Evolutionary conservation across 2,888 invertebrate species (phyloP).

Genomic region (Trachelus iudaicus): DNA sequence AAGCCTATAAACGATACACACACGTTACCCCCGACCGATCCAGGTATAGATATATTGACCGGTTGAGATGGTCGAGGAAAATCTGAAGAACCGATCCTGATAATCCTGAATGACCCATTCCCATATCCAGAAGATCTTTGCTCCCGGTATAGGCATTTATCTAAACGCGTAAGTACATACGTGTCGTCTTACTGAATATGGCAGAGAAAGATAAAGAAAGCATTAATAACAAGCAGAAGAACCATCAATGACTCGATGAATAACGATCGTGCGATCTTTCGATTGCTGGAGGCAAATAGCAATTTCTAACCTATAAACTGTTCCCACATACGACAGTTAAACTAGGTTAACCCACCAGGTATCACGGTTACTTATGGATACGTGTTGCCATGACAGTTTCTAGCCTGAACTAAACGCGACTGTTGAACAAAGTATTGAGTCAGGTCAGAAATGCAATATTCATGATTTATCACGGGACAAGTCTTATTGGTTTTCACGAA

Average conservation of each 20-base stretch:
- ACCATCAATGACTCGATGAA: neutral
- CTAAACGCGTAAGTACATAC: neutral
- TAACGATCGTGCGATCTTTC: neutral
- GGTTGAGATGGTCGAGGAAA: neutral
- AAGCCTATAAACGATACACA: conserved; percentile 9
- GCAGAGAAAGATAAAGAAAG: neutral
- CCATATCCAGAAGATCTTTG: neutral
- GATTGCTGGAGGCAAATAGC: neutral
- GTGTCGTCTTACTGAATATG: neutral
- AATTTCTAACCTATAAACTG: neutral
- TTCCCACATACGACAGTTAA: neutral
- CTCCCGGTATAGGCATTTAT: neutral
- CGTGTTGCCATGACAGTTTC: neutral
- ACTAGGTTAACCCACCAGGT: neutral
- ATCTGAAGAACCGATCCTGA: neutral
- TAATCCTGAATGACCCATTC: neutral
- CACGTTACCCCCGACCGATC: neutral
- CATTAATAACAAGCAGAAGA: neutral
- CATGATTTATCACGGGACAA: neutral
- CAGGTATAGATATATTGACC: neutral
- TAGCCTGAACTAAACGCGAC: neutral
- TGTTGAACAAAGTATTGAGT: neutral
- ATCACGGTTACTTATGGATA: neutral
- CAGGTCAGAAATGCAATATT: neutral
- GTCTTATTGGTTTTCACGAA: neutral